phyloP scores from a whole-genome alignment of 2,888 invertebrate species.

The Mantis religiosa region DNA sequence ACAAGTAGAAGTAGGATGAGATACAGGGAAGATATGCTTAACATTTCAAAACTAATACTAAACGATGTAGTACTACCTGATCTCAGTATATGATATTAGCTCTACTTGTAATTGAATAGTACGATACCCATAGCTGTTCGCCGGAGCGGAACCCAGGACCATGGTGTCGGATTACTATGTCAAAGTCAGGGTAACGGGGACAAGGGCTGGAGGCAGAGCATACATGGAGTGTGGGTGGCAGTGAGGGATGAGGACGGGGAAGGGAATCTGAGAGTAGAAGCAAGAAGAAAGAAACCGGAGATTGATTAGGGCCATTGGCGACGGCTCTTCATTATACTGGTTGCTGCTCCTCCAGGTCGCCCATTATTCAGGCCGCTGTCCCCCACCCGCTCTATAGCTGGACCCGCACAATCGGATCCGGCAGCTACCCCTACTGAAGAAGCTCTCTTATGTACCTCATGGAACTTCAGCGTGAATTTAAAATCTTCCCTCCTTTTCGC shows the following conservation, averaged over 20 bases:
- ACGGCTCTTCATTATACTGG: slow-evolving; percentile 12
- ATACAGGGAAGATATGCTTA: too few relatives aligned
- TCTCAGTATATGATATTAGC: too few relatives aligned
- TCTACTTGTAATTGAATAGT: too few relatives aligned
- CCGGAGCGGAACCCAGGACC: background rate
- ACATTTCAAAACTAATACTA: too few relatives aligned
- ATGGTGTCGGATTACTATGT: background rate
- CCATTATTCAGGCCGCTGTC: slow-evolving; percentile 6
- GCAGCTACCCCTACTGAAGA: background rate
- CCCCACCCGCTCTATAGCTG: background rate
- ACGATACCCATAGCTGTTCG: too few relatives aligned
- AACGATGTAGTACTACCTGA: too few relatives aligned
- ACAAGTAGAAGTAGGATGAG: too few relatives aligned
- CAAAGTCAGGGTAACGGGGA: background rate
- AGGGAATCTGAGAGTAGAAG: background rate
- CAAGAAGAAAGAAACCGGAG: slow-evolving; percentile 6
- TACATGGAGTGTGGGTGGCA: background rate
- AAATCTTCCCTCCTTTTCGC: too few relatives aligned
- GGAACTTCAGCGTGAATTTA: too few relatives aligned
- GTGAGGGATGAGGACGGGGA: background rate
- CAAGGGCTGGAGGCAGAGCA: background rate
- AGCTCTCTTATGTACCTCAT: background rate
- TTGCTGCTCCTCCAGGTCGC: slow-evolving; percentile 1
- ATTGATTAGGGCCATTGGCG: slow-evolving; percentile 17
- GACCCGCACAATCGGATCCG: slow-evolving; percentile 13